phyloP scores from a whole-genome alignment of 2,797 vertebrate genomes.

The Rhodeus uyekii region DNA sequence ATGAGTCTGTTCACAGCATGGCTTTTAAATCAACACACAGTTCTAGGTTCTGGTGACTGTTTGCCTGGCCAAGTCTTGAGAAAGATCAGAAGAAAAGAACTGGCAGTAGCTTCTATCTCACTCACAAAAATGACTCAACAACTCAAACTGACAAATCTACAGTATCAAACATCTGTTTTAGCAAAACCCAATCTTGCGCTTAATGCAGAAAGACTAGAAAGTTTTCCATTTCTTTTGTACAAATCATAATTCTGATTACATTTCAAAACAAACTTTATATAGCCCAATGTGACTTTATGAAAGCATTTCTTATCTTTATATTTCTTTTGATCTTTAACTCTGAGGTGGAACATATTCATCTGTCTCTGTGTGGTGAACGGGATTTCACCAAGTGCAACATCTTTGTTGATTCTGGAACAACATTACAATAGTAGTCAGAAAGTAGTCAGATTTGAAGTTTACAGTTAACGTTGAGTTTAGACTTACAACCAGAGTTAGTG shows the following conservation, averaged over 20 bases:
- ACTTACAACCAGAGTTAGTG: not conserved
- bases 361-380: not conserved
- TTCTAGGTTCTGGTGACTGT: constrained; percentile 22
- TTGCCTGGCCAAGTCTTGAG: constrained; percentile 31
- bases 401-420: too few relatives aligned
- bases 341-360: not conserved
- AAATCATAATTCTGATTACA: too few relatives aligned
- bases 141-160: not conserved
- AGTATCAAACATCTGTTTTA: constrained; percentile 16
- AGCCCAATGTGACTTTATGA: not conserved
- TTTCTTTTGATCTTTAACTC: not conserved
- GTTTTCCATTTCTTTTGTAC: too few relatives aligned
- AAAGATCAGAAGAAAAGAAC: constrained; percentile 40
- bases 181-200: constrained; percentile 13
- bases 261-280: too few relatives aligned
- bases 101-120: constrained; percentile 26
- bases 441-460: not conserved
- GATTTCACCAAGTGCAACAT: not conserved
- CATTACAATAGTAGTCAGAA: too few relatives aligned
- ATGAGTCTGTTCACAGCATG: constrained; percentile 47
- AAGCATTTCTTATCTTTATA: not conserved
- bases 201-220: not conserved
- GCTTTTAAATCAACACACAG: constrained; percentile 49
- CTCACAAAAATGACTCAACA: not conserved
- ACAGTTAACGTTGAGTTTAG: not conserved